Evolutionary conservation across 2,888 invertebrate genomes (phyloP), one percentile per base, ranked within the genome.

Genomic region (Alloscopus bannaensis): DNA sequence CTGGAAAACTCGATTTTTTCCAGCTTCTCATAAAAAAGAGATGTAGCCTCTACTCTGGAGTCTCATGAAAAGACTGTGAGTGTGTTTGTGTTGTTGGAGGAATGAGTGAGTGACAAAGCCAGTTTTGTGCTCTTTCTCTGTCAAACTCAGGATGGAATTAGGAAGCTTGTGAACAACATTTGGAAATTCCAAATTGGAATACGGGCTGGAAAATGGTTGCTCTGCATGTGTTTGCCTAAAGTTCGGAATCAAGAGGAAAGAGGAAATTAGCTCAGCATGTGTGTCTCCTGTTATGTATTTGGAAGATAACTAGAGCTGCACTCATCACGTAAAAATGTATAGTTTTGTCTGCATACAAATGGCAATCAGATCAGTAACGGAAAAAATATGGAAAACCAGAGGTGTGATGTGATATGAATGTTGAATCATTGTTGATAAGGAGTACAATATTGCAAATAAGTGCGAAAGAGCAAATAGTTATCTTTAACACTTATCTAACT

Each of bases 31-130:
- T n/a, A n/a, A n/a, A n/a, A n/a, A n/a, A n/a, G n/a, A n/a, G n/a
- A n/a, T n/a, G n/a, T n/a, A n/a, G n/a, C n/a, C n/a, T n/a, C n/a
- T n/a, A n/a, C n/a, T n/a, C n/a, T n/a, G n/a, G n/a, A n/a, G n/a
- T n/a, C n/a, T n/a, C n/a, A n/a, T n/a, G n/a, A n/a, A n/a, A n/a
- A n/a, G 20, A 45, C 18, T 11, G 8, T 45, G n/a, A 50, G 2
- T 50, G 20, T n/a, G n/a, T n/a, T n/a, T n/a, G n/a, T n/a, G n/a
- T n/a, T n/a, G n/a, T n/a, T n/a, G n/a, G 50, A 45, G 50, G 11
- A 29, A 22, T 50, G 20, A 24, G 8, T 57, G 57, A 69, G 45
- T 57, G 69, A 57, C 42, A 69, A 69, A 57, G 69, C 69, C 57
- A 69, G 42, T 69, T 68, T 42, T 22, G 22, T 28, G 42, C 18